Conservation (phyloP, 2,113 vertebrate species). For the Lichenostomus cassidix region DNA sequence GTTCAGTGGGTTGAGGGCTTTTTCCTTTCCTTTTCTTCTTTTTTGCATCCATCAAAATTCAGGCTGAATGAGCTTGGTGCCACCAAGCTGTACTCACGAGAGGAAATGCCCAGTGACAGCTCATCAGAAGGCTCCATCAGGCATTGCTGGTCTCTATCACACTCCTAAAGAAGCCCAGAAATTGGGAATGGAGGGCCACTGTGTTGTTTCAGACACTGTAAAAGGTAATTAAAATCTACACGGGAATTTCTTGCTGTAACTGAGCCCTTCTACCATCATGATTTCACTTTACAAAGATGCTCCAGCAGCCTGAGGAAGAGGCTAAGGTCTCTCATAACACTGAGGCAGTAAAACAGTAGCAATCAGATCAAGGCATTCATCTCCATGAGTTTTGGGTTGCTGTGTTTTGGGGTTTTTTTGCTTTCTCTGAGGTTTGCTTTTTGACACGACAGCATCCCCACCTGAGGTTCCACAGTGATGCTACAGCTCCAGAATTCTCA, state of each 20-base stretch:
- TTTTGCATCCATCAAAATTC: background rate
- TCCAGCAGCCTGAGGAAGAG: background rate
- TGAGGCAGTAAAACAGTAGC: background rate
- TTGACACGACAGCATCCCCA: background rate
- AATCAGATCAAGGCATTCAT: background rate
- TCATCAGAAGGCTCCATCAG: background rate
- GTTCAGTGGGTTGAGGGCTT: background rate
- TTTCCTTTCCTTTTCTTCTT: background rate
- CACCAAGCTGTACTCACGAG: background rate
- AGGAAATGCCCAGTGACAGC: background rate
- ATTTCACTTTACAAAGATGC: background rate
- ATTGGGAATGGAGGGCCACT: fast-evolving
- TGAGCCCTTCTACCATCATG: background rate
- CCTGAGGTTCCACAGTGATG: background rate
- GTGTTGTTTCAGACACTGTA: background rate
- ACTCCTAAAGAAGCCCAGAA: background rate
- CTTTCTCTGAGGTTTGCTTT: background rate
- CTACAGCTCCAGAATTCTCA: fast-evolving
- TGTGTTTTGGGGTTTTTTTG: too few relatives aligned
- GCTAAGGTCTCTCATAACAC: background rate
- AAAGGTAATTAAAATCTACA: background rate
- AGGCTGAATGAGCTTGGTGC: background rate
- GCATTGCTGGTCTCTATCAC: background rate
- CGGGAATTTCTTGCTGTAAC: background rate
- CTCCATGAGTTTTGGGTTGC: background rate